Percentiles rank a stretch among this genome's conserved stretches.
Evolutionary conservation across 1,140 invertebrate genomes (phyloP).

Genomic region (Drosophila chauvacae): DNA sequence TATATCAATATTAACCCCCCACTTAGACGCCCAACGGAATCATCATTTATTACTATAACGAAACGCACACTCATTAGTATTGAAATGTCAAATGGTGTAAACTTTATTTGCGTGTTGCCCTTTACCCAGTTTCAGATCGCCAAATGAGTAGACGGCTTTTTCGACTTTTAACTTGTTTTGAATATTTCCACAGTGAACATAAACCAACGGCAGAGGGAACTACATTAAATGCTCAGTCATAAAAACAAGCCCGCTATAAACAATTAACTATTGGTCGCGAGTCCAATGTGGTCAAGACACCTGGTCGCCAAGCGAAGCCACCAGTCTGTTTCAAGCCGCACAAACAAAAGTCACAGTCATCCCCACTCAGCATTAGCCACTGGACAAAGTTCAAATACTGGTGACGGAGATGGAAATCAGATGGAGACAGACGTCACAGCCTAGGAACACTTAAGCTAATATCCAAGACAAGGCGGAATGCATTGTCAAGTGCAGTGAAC

Average conservation of each 20-base stretch:
- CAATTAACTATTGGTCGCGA: slow-evolving; percentile 55
- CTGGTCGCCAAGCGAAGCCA: slow-evolving; percentile 39
- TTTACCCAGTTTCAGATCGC: slow-evolving; percentile 66
- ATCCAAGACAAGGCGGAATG: slow-evolving; percentile 41
- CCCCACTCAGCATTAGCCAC: slow-evolving; percentile 35
- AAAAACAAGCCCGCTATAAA: slow-evolving; percentile 23
- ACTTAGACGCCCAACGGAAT: slow-evolving; percentile 9
- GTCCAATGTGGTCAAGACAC: slow-evolving; percentile 57
- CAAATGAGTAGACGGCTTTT: slow-evolving; percentile 46
- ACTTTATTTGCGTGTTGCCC: slow-evolving; percentile 60
- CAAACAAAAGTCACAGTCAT: slow-evolving; percentile 50
- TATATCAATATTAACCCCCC: slow-evolving; percentile 14
- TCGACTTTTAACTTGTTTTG: slow-evolving; percentile 3
- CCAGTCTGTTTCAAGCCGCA: slow-evolving; percentile 11
- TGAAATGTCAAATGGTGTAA: slow-evolving; percentile 41
- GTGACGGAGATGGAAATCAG: slow-evolving; percentile 15
- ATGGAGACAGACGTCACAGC: slow-evolving; percentile 46
- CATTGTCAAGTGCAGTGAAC: slow-evolving; percentile 72
- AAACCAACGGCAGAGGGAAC: slow-evolving; percentile 6
- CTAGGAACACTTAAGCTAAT: slow-evolving; percentile 37
- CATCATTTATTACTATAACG: slow-evolving; percentile 9
- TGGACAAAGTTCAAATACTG: slow-evolving; percentile 43
- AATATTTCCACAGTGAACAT: slow-evolving; percentile 4
- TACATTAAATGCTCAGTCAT: slow-evolving; percentile 12
- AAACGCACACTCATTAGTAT: slow-evolving; percentile 20